These are phyloP conservation scores for Temnothorax curvispinosus DNA, from an alignment of 1,140 invertebrate species.

Conservation along the genomic window DNA sequence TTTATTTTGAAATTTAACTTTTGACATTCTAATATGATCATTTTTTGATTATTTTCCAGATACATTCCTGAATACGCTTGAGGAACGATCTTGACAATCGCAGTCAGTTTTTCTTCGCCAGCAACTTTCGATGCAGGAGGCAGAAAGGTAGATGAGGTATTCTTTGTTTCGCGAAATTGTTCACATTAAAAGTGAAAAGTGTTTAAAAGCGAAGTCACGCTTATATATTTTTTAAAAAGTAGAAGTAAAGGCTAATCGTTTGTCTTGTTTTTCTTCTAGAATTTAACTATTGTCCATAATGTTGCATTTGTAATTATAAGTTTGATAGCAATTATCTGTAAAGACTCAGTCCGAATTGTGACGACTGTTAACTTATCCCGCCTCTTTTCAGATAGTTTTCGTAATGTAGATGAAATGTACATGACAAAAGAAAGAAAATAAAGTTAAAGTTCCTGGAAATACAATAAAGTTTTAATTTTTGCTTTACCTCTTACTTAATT, in stretches of 20 bases:
- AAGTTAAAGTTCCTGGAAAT: neutral
- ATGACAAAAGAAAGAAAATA: neutral
- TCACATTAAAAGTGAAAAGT: neutral
- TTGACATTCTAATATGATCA: neutral
- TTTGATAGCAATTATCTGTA: neutral
- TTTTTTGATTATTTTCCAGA: neutral
- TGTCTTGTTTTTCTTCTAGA: neutral
- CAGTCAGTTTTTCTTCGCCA: neutral
- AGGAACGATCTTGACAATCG: neutral
- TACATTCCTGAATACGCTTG: neutral
- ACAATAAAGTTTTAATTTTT: neutral
- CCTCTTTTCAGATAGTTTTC: neutral
- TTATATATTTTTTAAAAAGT: neutral
- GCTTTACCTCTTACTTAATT: neutral
- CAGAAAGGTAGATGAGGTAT: neutral
- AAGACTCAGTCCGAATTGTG: neutral
- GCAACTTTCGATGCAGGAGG: neutral
- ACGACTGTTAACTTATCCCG: neutral
- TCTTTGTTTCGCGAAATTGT: neutral
- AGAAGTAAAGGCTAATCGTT: neutral
- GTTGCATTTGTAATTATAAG: neutral
- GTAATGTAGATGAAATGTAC: neutral
- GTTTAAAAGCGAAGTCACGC: neutral
- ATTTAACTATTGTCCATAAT: neutral
- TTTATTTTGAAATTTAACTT: neutral